Base-by-base conservation (phyloP, 2,888 invertebrate species). In the Laothoe populi region DNA sequence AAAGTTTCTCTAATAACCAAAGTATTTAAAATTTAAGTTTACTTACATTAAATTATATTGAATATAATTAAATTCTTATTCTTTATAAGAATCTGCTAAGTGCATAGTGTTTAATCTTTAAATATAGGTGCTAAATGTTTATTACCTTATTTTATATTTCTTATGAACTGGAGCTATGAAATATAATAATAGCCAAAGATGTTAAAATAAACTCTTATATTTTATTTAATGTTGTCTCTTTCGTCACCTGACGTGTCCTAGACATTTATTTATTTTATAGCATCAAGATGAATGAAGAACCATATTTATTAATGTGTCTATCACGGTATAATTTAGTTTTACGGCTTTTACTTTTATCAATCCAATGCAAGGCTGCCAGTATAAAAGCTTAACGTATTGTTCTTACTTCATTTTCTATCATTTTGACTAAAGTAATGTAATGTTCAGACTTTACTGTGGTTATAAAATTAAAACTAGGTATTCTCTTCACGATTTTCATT, bases 101-200 rank as follows among this genome's bases (percentile, higher is more conserved):
- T 46, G 23, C 10, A 53, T 16, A 19, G 8, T 44, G 8, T 35
- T 0, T 35, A 10, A 21, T 26, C 24, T n/a, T 24, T 59, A 26
- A 59, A 24, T 44, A 16, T 31, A 65, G 64, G 66, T 73, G 68
- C 63, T 67, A 63, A 66, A 64, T 64, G 44, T 57, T 59, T 64
- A 62, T 61, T 66, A 58, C 21, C 21, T 16, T 31, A 11, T 35
- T n/a, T 48, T 40, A 38, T 67, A 65, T 59, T 57, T 66, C 26
- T 66, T 66, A 64, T 66, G 65, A 35, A 64, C 57, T 70, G 66
- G 66, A 63, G 57, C 66, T 66, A 59, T 64, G 66, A 67, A 69
- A 75, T 63, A 69, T 70, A 69, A 49, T 66, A 66, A 61, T 75
- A 72, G 76, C 75, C 75, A 75, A 75, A 75, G 75, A 75, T 70